Base-by-base conservation (phyloP, 64 coral and sea anemone species). In the Actinia equina region DNA sequence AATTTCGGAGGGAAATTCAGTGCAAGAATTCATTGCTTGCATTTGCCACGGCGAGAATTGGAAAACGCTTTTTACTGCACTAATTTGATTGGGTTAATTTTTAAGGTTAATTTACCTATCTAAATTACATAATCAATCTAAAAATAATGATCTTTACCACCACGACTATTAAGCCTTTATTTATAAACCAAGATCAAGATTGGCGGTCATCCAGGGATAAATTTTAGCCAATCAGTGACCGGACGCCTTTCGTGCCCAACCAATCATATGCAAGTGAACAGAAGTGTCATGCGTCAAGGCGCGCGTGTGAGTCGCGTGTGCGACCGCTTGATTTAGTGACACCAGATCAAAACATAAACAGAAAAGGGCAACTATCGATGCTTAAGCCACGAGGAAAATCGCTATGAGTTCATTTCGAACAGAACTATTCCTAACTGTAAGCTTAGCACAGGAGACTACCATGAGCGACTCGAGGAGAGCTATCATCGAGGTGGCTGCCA, bases 291-390 rank as follows among this genome's bases (percentile, higher is more conserved):
- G 49, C 49, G 78, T 49, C 49, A 49, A 37, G 41, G 12, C 44
- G 49, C 78, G 78, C 78, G 78, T 81, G 78, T 22, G 3, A 18
- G 78, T 25, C 45, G 78, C 78, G 78, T 81, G 78, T 81, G 45
- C 78, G 49, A 81, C 78, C n/a, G 78, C 17, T 81, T 81, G 78
- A 44, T 49, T 81, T 81, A n/a, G 49, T 52, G 52, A 81, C 82
- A 84, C 83, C 61, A 62, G 7, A 27, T 26, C 26, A 59, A 5
- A 61, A 85, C 37, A 85, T 37, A 85, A 85, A 85, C 83, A 85
- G 83, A 57, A 52, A 85, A 58, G 83, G 23, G 1, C 23, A 85
- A 61, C 83, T 56, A 85, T 52, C 49, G 17, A 52, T 22, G 83
- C 49, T 56, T n/a, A 25, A 41, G 56, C 83, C 52, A 85, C 49